These are phyloP conservation scores for Rynchops niger DNA, from an alignment of 2,113 vertebrate species.

Conservation along the genomic window DNA sequence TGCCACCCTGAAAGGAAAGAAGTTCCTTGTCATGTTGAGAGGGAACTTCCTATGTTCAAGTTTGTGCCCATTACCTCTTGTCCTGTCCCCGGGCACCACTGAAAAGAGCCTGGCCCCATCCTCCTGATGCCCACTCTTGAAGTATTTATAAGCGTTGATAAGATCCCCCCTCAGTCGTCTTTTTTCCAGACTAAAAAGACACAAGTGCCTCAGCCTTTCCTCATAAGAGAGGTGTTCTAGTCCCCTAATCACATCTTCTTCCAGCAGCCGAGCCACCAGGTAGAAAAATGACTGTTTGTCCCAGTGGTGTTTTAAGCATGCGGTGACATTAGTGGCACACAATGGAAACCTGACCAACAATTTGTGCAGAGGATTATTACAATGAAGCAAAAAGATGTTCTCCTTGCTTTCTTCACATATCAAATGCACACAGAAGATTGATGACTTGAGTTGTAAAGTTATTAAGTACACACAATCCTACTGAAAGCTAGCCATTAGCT, in stretches of 20 bases:
- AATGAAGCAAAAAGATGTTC: not conserved
- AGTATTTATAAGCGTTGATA: no score
- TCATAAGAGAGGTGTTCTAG: no score
- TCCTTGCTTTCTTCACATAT: not conserved
- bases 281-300: not conserved
- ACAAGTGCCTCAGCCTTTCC: no score
- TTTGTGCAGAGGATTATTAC: not conserved
- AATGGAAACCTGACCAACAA: not conserved
- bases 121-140: no score
- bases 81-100: no score
- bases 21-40: no score
- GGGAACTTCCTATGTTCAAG: no score
- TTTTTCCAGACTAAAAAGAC: no score
- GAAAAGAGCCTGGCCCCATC: no score
- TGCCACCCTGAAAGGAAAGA: no score
- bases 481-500: conserved; percentile 34
- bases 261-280: not conserved
- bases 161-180: no score
- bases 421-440: not conserved
- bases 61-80: no score
- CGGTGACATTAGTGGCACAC: not conserved
- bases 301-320: fast-evolving
- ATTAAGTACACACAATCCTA: conserved; percentile 21
- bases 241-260: not conserved
- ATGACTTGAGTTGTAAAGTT: conserved; percentile 27